Conservation (phyloP, 1,140 invertebrate genomes). For the Trichomalopsis sarcophagae region DNA sequence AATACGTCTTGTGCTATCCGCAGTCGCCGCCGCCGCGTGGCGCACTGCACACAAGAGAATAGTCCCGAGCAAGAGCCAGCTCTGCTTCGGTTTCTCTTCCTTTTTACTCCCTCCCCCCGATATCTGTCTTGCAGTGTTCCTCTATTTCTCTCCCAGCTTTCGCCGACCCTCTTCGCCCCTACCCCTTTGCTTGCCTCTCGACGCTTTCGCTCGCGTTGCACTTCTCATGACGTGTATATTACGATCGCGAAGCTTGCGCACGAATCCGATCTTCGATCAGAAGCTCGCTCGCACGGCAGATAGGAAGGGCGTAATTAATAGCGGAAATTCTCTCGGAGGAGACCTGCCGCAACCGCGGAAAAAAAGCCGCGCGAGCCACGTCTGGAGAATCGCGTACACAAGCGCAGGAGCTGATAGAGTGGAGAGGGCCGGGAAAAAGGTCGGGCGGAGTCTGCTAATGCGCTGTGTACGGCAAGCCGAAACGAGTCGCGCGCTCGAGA, state of each 20-base stretch:
- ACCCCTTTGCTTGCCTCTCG: too few species aligned
- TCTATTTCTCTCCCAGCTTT: background rate
- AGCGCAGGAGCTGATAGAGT: too few species aligned
- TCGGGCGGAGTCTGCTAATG: background rate
- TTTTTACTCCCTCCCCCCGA: background rate
- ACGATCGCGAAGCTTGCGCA: background rate
- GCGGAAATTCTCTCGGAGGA: background rate
- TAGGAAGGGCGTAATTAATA: too few species aligned
- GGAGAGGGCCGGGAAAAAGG: background rate
- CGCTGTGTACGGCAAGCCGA: background rate
- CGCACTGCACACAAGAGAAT: slow-evolving; percentile 43
- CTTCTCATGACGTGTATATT: background rate
- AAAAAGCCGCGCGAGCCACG: too few species aligned
- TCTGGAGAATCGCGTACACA: too few species aligned
- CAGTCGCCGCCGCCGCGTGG: background rate
- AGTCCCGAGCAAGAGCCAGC: slow-evolving; percentile 54
- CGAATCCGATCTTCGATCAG: too few species aligned
- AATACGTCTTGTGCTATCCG: slow-evolving; percentile 61
- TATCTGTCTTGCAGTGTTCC: background rate
- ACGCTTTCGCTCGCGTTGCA: background rate
- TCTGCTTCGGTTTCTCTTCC: slow-evolving; percentile 27
- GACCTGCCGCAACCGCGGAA: background rate
- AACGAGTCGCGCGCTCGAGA: background rate
- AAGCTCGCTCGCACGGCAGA: too few species aligned
- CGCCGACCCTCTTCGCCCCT: background rate